These are phyloP conservation scores for Drosophila ambigua DNA, from an alignment of 1,140 invertebrate species.

Conservation along the genomic window DNA sequence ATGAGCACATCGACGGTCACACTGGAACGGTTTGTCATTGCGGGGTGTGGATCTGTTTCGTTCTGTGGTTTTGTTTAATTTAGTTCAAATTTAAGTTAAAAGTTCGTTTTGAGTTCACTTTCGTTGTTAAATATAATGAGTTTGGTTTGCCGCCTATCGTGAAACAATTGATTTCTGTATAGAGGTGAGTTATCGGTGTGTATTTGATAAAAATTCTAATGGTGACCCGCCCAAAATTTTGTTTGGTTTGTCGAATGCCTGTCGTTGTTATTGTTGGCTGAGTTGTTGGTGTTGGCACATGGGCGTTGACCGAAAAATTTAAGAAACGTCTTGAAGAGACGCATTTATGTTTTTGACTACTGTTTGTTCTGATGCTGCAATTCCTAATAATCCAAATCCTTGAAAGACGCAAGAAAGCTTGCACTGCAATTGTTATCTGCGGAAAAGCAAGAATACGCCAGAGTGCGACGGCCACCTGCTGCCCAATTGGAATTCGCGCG, in stretches of 20 bases:
- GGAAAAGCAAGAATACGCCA: not conserved
- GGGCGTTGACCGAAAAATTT: conserved; percentile 78
- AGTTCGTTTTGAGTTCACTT: conserved; percentile 45
- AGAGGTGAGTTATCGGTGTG: conserved; percentile 39
- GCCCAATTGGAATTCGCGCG: conserved; percentile 57
- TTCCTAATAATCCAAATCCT: too few relatives aligned
- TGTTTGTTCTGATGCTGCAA: not conserved
- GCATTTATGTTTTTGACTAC: not conserved
- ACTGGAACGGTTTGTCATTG: too few relatives aligned
- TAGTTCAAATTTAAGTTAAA: conserved; percentile 11
- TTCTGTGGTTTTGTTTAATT: too few relatives aligned
- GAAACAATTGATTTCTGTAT: conserved; percentile 9
- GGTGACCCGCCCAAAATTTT: conserved; percentile 67
- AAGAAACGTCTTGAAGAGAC: conserved; percentile 11
- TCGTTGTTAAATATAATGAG: conserved; percentile 54
- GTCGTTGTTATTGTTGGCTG: conserved; percentile 62
- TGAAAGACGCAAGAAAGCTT: too few relatives aligned
- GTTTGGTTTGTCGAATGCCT: conserved; percentile 58
- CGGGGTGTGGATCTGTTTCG: too few relatives aligned
- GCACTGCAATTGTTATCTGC: too few relatives aligned
- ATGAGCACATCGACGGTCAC: conserved; percentile 1
- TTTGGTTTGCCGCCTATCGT: conserved; percentile 16
- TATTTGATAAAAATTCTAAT: too few relatives aligned
- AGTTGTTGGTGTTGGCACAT: conserved; percentile 65
- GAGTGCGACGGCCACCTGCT: conserved; percentile 58